Conservation (phyloP, 2,888 invertebrate genomes). For the Rhaphigaster nebulosa region DNA sequence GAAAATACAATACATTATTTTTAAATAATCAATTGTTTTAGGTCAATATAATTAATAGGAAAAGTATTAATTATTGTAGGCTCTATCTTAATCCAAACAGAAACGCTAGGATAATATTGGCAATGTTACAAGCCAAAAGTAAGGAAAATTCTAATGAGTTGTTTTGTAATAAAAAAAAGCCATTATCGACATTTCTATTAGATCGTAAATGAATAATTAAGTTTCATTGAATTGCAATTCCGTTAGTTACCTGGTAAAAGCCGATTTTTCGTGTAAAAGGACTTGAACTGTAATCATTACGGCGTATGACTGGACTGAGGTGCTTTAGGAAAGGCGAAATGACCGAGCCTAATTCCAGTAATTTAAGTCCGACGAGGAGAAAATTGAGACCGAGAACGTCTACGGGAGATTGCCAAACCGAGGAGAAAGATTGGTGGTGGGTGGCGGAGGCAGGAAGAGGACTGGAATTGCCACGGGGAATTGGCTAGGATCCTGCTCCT, state of each 20-base stretch:
- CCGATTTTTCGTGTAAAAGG: neutral
- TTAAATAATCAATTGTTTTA: too few species aligned
- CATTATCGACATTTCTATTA: neutral
- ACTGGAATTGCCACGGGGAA: neutral
- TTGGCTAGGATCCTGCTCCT: neutral
- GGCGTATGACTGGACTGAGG: neutral
- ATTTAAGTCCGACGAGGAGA: constrained; percentile 19
- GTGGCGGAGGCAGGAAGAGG: neutral
- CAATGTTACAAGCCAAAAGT: neutral
- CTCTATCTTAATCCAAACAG: too few species aligned
- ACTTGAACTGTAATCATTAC: neutral
- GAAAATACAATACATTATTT: too few species aligned
- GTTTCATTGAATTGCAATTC: neutral
- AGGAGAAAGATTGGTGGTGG: constrained; percentile 2
- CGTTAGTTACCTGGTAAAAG: neutral
- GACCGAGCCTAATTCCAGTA: neutral
- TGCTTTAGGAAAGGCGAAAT: neutral
- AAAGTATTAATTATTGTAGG: too few species aligned
- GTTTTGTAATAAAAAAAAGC: neutral
- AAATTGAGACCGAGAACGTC: neutral
- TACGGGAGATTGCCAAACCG: neutral
- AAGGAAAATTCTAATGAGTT: neutral
- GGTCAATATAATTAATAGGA: too few species aligned
- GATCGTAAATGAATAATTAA: neutral
- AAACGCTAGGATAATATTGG: neutral